A percentile compares a stretch with the other conserved stretches of the same genome.
Conservation (phyloP, 2,113 vertebrate species). For the Formicarius rufipectus region DNA sequence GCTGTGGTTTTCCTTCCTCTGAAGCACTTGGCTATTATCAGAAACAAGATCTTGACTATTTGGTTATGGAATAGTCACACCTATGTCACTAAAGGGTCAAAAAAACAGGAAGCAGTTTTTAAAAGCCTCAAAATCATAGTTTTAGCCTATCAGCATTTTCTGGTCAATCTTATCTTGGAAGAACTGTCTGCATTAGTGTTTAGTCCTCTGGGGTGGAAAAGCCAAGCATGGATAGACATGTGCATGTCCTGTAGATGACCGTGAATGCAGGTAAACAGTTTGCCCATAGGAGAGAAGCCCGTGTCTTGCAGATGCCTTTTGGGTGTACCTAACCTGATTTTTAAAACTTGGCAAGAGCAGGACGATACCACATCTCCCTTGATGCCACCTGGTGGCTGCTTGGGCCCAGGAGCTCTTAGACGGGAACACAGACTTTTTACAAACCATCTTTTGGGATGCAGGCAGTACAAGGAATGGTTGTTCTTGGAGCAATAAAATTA, state of each 20-base stretch:
- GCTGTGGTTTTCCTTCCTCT: constrained; percentile 47
- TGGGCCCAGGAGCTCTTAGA: not conserved
- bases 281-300: not conserved
- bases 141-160: not conserved
- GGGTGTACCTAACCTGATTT: not conserved
- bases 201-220: not conserved
- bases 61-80: not conserved
- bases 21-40: not conserved
- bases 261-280: not conserved
- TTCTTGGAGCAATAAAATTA: not conserved
- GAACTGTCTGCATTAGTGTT: not conserved
- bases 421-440: not conserved
- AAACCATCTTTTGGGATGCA: not conserved
- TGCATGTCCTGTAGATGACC: not conserved
- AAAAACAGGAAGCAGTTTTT: not conserved
- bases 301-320: not conserved
- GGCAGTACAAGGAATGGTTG: not conserved
- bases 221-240: not conserved
- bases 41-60: not conserved
- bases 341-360: not conserved
- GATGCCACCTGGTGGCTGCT: not conserved
- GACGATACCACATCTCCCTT: not conserved
- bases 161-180: not conserved
- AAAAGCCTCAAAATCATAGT: not conserved
- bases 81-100: not conserved